Conservation (phyloP, 2,113 vertebrate species). For the Ammodytes dubius region DNA sequence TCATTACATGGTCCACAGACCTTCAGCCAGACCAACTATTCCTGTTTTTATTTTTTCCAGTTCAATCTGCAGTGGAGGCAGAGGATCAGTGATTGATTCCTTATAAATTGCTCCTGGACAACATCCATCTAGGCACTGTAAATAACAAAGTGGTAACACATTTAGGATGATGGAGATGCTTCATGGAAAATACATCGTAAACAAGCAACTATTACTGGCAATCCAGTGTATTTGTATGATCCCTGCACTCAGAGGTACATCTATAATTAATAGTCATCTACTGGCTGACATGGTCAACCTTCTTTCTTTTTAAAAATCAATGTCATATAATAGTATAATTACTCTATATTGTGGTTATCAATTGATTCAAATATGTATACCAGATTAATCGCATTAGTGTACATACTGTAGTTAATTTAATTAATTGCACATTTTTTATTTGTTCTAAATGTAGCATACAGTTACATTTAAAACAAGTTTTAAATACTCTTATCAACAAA, state of each 20-base stretch:
- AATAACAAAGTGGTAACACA: constrained; percentile 14
- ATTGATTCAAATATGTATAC: neutral
- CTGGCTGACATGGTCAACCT: neutral
- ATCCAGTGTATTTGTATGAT: neutral
- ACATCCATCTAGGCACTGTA: constrained; percentile 1
- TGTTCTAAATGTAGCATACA: too few species aligned
- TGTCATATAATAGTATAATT: neutral
- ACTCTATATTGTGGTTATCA: neutral
- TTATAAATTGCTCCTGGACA: constrained; percentile 22
- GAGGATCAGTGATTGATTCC: neutral
- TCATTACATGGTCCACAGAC: constrained; percentile 19
- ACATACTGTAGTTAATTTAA: too few species aligned
- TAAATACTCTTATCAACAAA: too few species aligned
- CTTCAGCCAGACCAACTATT: too few species aligned
- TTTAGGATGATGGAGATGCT: neutral
- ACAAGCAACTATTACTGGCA: neutral
- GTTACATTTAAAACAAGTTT: too few species aligned
- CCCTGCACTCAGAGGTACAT: neutral
- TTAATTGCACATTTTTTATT: too few species aligned
- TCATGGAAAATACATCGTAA: neutral
- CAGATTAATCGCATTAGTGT: too few species aligned
- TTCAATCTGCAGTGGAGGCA: too few species aligned
- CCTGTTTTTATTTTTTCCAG: too few species aligned
- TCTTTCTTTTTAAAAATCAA: neutral
- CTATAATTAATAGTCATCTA: neutral